Evolutionary conservation across 2,113 vertebrate genomes (phyloP), one percentile per base, ranked within the genome.

Genomic region (Psettodes erumei): DNA sequence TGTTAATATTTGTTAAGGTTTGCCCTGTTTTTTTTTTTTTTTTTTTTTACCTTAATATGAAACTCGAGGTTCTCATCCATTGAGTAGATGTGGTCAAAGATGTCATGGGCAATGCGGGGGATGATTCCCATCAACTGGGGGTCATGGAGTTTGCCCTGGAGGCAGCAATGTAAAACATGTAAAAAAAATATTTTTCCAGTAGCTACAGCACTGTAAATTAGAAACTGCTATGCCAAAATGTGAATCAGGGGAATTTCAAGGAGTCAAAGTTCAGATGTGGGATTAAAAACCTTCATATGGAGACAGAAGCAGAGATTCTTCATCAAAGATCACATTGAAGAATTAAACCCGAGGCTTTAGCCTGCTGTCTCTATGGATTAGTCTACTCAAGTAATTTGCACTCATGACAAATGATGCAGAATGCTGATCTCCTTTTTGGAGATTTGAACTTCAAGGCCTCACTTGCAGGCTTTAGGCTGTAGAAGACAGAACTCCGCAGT

Each of bases 41-140:
- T 21, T 8, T 19, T 45, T 13, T 15, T 62, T 47, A 97, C 97
- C 96, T 98, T 98, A 73, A 98, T 98, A 64, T 98, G 97, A 81
- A 98, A 98, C 90, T 97, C 96, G 51, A 98, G 91, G 91, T 98
- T 98, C 90, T 98, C 96, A n/a, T 98, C 96, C 96, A 98, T 98
- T 83, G 96, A 98, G 91, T 97, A 98, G 91, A 98, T 97, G 86
- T 98, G 96, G 89, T 98, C 95, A 1, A 98, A 98, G 91, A 98
- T 98, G 91, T 98, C 97, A 0, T 92, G 95, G 10, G 96, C 94
- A 1, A 98, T 97, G 28, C 96, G 95, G 8, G 96, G 96, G 79
- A 98, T 98, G 86, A 98, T 97, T 6, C 97, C 96, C 97, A 98
- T 98, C 75, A 96, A 91, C 76, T 97, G 95, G 23, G 91, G 92